A percentile compares a stretch with the other conserved stretches of the same genome.
These are phyloP conservation scores for Bombylius discolor DNA, from an alignment of 2,888 invertebrate genomes.

Conservation along the genomic window DNA sequence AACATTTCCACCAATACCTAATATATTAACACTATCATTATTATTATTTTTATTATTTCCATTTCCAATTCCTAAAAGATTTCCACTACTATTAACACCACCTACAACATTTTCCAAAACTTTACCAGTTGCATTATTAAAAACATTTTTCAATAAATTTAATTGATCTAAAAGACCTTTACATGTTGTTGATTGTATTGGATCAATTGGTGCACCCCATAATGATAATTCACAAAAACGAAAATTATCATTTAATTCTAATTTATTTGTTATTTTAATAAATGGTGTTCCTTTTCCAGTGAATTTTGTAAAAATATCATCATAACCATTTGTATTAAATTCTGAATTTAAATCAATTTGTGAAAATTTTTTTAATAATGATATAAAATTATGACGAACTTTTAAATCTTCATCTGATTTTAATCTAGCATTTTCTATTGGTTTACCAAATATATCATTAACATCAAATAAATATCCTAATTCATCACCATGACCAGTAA, in stretches of 20 bases:
- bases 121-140: not conserved
- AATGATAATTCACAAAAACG: conserved; percentile 32
- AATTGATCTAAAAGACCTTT: conserved; percentile 22
- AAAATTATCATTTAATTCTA: conserved; percentile 38
- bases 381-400: conserved; percentile 52
- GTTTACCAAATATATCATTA: conserved; percentile 45
- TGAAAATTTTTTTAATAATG: conserved; percentile 55
- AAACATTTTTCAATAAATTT: not conserved
- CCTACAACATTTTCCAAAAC: not conserved
- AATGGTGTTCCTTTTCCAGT: conserved; percentile 38
- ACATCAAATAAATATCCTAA: conserved; percentile 58
- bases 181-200: conserved; percentile 26
- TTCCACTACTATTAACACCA: not conserved
- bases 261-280: conserved; percentile 41
- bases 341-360: conserved; percentile 24
- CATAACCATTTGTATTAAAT: conserved; percentile 23
- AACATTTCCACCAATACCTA: too few relatives aligned
- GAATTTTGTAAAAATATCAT: conserved; percentile 31
- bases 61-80: not conserved
- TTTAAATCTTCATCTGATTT: conserved; percentile 44
- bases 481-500: conserved; percentile 56
- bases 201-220: conserved; percentile 27
- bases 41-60: not conserved
- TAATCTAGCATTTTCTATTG: conserved; percentile 34
- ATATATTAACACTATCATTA: too few relatives aligned